These are phyloP conservation scores for Struthidea cinerea DNA, from an alignment of 2,113 vertebrate genomes.

Conservation along the genomic window DNA sequence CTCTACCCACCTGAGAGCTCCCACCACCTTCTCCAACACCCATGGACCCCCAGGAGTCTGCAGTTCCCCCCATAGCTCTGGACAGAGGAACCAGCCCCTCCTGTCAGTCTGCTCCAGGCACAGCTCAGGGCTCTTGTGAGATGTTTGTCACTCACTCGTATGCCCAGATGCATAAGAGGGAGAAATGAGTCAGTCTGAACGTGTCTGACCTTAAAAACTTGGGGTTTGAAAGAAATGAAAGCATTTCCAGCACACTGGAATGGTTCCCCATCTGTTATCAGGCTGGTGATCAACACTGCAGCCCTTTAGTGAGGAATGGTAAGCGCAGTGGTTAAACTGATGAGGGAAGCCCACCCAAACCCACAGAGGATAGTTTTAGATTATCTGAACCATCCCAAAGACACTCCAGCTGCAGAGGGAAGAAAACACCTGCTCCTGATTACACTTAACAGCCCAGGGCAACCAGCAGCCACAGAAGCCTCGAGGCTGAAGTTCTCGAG, in stretches of 20 bases:
- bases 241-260: background rate
- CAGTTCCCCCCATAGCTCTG: background rate
- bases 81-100: background rate
- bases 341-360: background rate
- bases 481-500: fast-evolving
- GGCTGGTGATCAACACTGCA: background rate
- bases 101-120: background rate
- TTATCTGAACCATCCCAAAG: background rate
- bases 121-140: background rate
- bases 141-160: background rate
- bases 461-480: background rate
- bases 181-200: background rate
- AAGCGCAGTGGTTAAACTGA: background rate
- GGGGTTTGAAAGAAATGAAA: background rate
- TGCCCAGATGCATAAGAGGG: no score
- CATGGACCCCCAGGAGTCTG: background rate
- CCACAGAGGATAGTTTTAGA: background rate
- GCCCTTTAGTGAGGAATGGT: background rate
- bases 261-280: background rate
- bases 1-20: background rate
- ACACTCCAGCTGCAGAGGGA: background rate
- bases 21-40: background rate
- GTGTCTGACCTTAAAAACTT: background rate
- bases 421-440: background rate
- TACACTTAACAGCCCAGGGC: background rate